phyloP scores from a whole-genome alignment of 2,888 invertebrate genomes.

The Thysanoteuthis rhombus region DNA sequence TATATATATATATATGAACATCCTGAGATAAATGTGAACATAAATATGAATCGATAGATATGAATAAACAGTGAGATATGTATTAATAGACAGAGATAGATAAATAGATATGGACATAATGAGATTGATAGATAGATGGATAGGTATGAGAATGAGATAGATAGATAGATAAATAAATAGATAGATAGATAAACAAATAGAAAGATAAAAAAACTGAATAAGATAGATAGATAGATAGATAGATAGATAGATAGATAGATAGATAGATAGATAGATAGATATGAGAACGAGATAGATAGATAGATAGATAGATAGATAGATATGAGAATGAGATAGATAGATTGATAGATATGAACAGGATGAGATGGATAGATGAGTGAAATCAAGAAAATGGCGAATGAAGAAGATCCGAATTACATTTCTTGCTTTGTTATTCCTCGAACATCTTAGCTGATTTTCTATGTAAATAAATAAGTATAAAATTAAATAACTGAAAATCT shows the following conservation, averaged over 20 bases:
- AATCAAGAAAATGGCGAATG: background rate
- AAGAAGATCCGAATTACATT: background rate
- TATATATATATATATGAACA: too few relatives aligned
- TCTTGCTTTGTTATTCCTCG: background rate
- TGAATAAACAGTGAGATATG: too few relatives aligned
- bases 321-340: background rate
- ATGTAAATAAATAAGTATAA: too few relatives aligned
- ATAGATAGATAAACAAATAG: too few relatives aligned
- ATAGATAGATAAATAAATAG: too few relatives aligned
- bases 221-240: background rate
- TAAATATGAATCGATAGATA: too few relatives aligned
- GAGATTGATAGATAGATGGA: too few relatives aligned
- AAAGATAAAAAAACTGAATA: background rate
- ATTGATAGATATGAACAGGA: background rate
- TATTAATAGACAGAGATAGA: too few relatives aligned
- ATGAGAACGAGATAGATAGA: background rate
- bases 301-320: background rate
- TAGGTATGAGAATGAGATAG: too few relatives aligned
- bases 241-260: background rate
- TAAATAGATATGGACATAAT: too few relatives aligned
- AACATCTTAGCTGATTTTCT: background rate
- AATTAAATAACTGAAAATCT: background rate
- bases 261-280: background rate
- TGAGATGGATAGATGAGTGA: background rate
- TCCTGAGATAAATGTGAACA: too few relatives aligned